phyloP scores from a whole-genome alignment of 2,888 invertebrate species.

The Melanotus villosus region DNA sequence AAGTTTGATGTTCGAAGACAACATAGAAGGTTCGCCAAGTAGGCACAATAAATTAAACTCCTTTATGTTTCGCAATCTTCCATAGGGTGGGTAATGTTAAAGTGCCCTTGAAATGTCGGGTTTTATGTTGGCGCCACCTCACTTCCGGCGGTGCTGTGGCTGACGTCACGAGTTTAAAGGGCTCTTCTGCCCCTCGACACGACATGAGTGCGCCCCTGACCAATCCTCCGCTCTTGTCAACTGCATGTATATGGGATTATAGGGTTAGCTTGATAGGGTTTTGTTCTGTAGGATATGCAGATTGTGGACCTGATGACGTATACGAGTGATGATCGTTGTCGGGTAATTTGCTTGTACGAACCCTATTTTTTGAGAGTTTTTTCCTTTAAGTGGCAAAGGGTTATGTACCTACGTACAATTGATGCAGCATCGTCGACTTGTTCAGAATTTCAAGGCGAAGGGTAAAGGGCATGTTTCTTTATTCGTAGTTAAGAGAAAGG shows the following conservation, averaged over 20 bases:
- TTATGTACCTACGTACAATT: background rate
- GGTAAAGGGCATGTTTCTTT: too few relatives aligned
- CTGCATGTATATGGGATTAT: constrained; percentile 44
- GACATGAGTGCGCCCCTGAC: constrained; percentile 49
- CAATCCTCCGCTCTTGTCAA: constrained; percentile 47
- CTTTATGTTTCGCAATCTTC: constrained; percentile 30
- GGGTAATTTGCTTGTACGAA: background rate
- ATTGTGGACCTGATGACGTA: constrained; percentile 28
- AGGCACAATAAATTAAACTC: constrained; percentile 37
- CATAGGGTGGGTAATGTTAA: constrained; percentile 41
- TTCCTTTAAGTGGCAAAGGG: background rate
- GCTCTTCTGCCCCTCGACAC: constrained; percentile 44
- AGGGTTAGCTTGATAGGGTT: constrained; percentile 44
- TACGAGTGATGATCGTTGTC: constrained; percentile 18
- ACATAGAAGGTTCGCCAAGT: background rate
- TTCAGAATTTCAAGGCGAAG: background rate
- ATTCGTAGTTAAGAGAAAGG: too few relatives aligned
- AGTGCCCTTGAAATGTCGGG: constrained; percentile 46
- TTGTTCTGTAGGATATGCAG: constrained; percentile 41
- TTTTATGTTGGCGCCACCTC: constrained; percentile 46
- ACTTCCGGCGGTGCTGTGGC: constrained; percentile 46
- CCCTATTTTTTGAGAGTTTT: background rate
- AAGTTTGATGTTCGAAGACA: background rate
- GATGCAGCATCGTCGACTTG: background rate
- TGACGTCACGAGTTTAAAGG: constrained; percentile 48